A percentile compares a stretch with the other conserved stretches of the same genome.
Conservation (phyloP, 2,113 vertebrate genomes). For the Melanerpes formicivorus region DNA sequence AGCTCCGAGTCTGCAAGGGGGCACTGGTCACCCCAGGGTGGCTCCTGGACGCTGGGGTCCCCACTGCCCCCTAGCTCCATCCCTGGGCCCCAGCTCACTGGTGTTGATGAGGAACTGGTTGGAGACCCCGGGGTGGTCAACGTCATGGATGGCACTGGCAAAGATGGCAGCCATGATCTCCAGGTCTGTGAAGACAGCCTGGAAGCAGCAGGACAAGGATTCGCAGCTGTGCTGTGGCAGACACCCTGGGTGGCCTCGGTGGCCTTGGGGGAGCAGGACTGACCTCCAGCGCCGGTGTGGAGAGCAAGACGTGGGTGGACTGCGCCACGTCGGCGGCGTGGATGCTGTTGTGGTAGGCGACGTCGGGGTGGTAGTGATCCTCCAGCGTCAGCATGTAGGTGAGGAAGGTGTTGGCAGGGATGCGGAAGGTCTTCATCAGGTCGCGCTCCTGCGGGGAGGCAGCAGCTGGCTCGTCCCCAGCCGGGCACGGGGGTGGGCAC, state of each 20-base stretch:
- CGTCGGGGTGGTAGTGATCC: slow-evolving; percentile 87
- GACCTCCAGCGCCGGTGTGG: slow-evolving; percentile 90
- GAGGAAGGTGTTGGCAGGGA: slow-evolving; percentile 86
- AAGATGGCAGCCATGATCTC: slow-evolving; percentile 92
- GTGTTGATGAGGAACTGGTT: slow-evolving; percentile 97
- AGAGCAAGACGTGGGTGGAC: slow-evolving; percentile 89
- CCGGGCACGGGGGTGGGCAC: rapidly evolving
- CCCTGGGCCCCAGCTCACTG: slow-evolving; percentile 77
- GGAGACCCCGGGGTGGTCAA: slow-evolving; percentile 92
- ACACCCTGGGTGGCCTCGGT: not conserved
- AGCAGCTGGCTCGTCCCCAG: not conserved
- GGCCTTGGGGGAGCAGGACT: not conserved
- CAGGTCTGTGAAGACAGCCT: slow-evolving; percentile 92
- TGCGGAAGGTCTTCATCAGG: slow-evolving; percentile 92
- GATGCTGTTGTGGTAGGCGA: slow-evolving; percentile 95
- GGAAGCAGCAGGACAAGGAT: not conserved
- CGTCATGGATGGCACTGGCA: slow-evolving; percentile 90
- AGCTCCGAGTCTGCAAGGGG: slow-evolving; percentile 85
- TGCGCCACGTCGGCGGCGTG: slow-evolving; percentile 92
- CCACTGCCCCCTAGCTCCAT: rapidly evolving
- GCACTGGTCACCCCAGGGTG: rapidly evolving
- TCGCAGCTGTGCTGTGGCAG: rapidly evolving
- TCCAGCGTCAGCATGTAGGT: slow-evolving; percentile 92
- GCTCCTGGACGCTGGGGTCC: not conserved
- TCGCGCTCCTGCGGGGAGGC: slow-evolving; percentile 80